Base-by-base conservation (phyloP, 2,113 vertebrate genomes). In the Machaerirhynchus nigripectus region DNA sequence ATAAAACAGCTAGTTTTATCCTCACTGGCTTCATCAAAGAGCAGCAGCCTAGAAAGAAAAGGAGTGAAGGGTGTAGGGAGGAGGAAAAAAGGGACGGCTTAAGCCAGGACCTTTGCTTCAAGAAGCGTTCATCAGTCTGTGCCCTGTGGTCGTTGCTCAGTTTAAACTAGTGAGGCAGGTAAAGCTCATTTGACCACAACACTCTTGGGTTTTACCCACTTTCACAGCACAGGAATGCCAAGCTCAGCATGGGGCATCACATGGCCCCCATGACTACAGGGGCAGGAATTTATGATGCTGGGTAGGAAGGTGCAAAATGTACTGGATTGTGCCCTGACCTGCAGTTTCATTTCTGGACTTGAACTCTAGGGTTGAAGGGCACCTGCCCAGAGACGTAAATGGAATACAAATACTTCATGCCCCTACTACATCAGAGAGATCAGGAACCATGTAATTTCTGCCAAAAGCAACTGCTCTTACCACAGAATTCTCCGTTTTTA, bases 401-500 rank as follows among this genome's bases (percentile, higher is more conserved):
- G 39, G 30, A 60, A 89, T 69, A 64, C 40, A 95, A 94, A 85
- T 20, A 12, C 64, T 52, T 81, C 67, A 93, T 7, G 42, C 50
- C 61, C 75, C 47, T 64, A 27, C 18, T 64, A 31, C 1, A 0
- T 13, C 4, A 23, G 31, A 87, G 77, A 75, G 63, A 82, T 60
- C 22, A 86, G 60, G 23, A 53, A 14, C 55, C 3, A 0, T 0
- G 0, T 53, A 4, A 71, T 53, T 84, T 69, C 89, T 81, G 56
- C 87, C 59, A 91, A 94, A 91, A 83, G 77, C 76, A 89, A 50
- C 74, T 63, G 88, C 75, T 91, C 99, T 98, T 98, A 99, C 99
- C 99, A 99, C 97, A 33, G 99, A 98, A 97, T 99, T 98, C 98
- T 99, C 99, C 0, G 98, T 99, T 97, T 99, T 99, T 98, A 99